Percentiles rank a stretch among this genome's conserved stretches.
These are phyloP conservation scores for Cyaniris semiargus DNA, from an alignment of 2,888 invertebrate species.

Conservation along the genomic window DNA sequence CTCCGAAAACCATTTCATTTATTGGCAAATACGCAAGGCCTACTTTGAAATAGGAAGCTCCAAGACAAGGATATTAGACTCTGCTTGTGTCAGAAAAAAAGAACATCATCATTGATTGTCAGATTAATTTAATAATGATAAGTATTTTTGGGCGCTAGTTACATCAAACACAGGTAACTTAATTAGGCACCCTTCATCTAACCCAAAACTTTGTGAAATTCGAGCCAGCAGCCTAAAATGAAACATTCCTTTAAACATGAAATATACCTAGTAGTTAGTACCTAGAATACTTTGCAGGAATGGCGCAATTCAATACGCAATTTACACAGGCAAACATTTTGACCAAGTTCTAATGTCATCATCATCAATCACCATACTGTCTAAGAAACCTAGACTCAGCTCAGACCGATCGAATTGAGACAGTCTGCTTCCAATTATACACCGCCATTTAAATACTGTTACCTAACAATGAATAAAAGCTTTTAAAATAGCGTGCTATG, in stretches of 20 bases:
- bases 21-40: neutral
- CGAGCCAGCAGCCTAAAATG: neutral
- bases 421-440: neutral
- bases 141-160: neutral
- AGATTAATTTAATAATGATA: too few relatives aligned
- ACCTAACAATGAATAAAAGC: constrained; percentile 49
- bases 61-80: too few relatives aligned
- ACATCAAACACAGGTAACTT: neutral
- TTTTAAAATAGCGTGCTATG: constrained; percentile 42
- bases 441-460: constrained; percentile 43
- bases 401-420: constrained; percentile 2
- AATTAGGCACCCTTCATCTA: neutral
- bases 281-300: too few relatives aligned
- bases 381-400: neutral
- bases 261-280: too few relatives aligned
- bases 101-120: too few relatives aligned
- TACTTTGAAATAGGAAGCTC: too few relatives aligned
- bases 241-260: too few relatives aligned
- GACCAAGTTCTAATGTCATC: neutral
- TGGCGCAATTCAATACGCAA: too few relatives aligned
- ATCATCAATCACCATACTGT: neutral
- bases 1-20: neutral
- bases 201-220: neutral
- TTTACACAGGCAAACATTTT: neutral
- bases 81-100: too few relatives aligned